Evolutionary conservation across 2,797 vertebrate genomes (phyloP).

Genomic region (Clarias platycephalus): DNA sequence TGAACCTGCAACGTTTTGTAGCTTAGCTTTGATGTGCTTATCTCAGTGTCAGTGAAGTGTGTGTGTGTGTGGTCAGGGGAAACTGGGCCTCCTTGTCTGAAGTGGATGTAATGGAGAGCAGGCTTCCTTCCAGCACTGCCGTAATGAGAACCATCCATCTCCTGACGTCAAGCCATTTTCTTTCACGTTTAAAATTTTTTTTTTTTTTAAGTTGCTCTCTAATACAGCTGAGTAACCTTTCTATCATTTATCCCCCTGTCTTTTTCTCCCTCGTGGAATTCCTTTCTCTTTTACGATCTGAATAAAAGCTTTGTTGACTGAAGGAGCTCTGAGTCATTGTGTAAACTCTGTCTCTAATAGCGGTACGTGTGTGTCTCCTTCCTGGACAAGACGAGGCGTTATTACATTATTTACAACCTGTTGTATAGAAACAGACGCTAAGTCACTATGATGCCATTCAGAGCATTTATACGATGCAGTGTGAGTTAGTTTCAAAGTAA

Average conservation of each 20-base stretch:
- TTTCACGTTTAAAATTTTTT: not conserved
- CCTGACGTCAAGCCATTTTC: conserved; percentile 48
- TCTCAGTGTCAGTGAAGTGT: not conserved
- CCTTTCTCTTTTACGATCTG: no score
- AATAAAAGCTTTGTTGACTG: not conserved
- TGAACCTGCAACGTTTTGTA: not conserved
- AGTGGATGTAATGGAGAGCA: conserved; percentile 65
- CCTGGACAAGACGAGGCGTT: not conserved
- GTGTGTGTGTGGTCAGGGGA: conserved; percentile 47
- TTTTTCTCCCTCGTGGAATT: no score
- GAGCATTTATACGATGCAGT: not conserved
- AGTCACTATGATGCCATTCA: not conserved
- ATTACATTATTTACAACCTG: not conserved
- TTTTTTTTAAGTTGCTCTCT: not conserved
- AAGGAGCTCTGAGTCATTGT: not conserved
- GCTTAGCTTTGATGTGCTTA: not conserved
- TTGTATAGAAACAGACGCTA: not conserved
- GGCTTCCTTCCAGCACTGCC: conserved; percentile 64
- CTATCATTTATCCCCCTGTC: not conserved
- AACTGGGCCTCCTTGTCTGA: conserved; percentile 62
- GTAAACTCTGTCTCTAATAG: not conserved
- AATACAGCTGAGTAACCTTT: not conserved
- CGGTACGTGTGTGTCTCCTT: not conserved
- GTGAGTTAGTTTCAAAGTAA: not conserved
- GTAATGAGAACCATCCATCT: conserved; percentile 71